phyloP scores from a whole-genome alignment of 2,113 vertebrate species.

The Ahaetulla prasina region DNA sequence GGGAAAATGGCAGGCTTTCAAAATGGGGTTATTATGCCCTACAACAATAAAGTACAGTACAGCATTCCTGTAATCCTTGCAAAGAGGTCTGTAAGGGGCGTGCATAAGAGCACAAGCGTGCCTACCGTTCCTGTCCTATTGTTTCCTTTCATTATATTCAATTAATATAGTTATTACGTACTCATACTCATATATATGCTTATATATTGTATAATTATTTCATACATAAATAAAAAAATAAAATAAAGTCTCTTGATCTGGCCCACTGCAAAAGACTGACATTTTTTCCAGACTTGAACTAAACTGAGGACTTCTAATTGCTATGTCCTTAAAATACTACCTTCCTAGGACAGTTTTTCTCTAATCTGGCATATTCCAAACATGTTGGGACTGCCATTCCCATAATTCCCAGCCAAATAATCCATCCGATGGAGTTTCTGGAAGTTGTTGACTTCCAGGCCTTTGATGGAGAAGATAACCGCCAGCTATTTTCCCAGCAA shows the following conservation, averaged over 20 bases:
- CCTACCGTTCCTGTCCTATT: too few relatives aligned
- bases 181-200: too few relatives aligned
- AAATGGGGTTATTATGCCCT: not conserved
- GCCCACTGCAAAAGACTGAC: not conserved
- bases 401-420: not conserved
- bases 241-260: not conserved
- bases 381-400: not conserved
- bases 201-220: too few relatives aligned
- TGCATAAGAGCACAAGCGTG: too few relatives aligned
- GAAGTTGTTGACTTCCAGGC: not conserved
- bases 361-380: not conserved
- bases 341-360: not conserved
- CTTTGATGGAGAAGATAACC: not conserved
- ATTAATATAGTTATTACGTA: too few relatives aligned
- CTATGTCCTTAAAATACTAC: not conserved
- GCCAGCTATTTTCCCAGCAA: not conserved
- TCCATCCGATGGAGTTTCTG: not conserved
- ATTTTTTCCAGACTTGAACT: not conserved
- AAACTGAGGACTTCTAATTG: not conserved
- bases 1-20: not conserved
- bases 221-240: too few relatives aligned
- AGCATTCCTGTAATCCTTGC: not conserved
- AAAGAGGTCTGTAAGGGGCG: too few relatives aligned
- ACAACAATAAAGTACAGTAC: not conserved
- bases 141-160: too few relatives aligned